These are phyloP conservation scores for Amblyjoppa proteus DNA, from an alignment of 2,888 invertebrate genomes.

Conservation along the genomic window DNA sequence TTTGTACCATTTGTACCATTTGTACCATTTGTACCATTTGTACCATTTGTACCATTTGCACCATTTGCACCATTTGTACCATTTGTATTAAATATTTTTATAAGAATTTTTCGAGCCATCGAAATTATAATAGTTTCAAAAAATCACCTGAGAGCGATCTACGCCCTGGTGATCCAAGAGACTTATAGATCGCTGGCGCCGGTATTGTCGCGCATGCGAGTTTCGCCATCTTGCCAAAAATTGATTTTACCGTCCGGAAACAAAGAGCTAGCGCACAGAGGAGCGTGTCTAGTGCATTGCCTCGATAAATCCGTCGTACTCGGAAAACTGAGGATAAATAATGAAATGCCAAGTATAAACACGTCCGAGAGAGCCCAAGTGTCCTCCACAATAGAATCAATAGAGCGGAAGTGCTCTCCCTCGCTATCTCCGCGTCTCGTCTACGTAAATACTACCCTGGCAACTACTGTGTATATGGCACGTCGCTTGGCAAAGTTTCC, in stretches of 20 bases:
- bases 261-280: neutral
- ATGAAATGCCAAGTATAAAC: neutral
- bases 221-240: neutral
- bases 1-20: too few relatives aligned
- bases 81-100: neutral
- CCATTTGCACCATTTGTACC: too few relatives aligned
- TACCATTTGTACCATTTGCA: too few relatives aligned
- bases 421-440: neutral
- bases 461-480: neutral
- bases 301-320: neutral
- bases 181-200: neutral
- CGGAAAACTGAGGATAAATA: neutral
- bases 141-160: neutral
- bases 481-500: slow-evolving; percentile 20
- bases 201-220: neutral
- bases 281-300: neutral
- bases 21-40: too few relatives aligned
- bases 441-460: neutral
- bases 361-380: neutral
- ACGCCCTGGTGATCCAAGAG: neutral
- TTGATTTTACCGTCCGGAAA: neutral
- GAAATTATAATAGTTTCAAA: neutral
- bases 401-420: neutral
- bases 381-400: neutral
- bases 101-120: too few relatives aligned